A percentile compares a stretch with the other conserved stretches of the same genome.
Evolutionary conservation across 2,797 vertebrate species (phyloP).

Genomic region (Eutrigla gurnardus): DNA sequence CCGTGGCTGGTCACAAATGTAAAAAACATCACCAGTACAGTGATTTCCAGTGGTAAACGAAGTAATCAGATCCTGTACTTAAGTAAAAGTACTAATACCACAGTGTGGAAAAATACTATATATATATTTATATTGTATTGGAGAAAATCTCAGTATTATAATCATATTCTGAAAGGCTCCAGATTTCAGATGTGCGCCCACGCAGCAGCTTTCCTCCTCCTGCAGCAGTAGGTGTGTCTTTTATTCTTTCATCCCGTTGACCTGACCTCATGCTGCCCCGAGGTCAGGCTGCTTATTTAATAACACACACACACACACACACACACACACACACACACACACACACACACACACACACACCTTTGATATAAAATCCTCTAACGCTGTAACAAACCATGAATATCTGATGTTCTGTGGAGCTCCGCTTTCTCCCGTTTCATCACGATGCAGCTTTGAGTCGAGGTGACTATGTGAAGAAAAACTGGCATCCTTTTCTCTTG

Average conservation of each 20-base stretch:
- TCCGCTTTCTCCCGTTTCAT: conserved; percentile 17
- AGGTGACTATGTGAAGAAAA: not conserved
- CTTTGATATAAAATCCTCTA: conserved; percentile 41
- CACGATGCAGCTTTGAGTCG: conserved; percentile 3
- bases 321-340: conserved; percentile 8
- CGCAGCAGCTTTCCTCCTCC: not conserved
- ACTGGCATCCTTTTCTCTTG: not conserved
- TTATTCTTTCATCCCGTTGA: conserved; percentile 34
- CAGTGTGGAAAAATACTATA: conserved; percentile 6
- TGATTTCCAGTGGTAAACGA: too few relatives aligned
- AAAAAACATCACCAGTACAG: too few relatives aligned
- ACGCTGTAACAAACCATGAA: conserved; percentile 30
- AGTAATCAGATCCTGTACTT: not conserved
- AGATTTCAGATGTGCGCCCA: not conserved
- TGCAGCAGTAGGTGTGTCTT: conserved; percentile 31
- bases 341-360: conserved; percentile 28
- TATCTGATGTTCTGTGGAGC: conserved; percentile 22
- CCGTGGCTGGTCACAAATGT: too few relatives aligned
- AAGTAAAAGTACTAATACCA: not conserved
- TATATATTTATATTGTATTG: conserved; percentile 3
- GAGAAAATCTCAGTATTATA: not conserved
- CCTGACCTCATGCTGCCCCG: conserved; percentile 27
- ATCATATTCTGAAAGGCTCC: conserved; percentile 1
- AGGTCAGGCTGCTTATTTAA: conserved; percentile 40
- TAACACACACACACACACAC: not conserved